phyloP scores from a whole-genome alignment of 2,888 invertebrate genomes.

The Metallyticus violacea region DNA sequence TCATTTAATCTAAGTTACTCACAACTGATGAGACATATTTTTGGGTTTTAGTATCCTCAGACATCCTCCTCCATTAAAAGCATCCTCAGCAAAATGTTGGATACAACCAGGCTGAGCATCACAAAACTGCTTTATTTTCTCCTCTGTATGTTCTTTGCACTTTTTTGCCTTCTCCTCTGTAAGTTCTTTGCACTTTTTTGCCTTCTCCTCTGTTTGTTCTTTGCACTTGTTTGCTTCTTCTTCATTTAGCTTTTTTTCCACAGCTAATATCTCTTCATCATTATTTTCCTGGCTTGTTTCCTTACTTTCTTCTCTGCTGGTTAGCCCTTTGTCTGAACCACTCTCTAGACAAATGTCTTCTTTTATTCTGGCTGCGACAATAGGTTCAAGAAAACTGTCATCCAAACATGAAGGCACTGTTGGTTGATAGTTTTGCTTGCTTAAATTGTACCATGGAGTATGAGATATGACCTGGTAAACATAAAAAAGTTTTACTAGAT shows the following conservation, averaged over 20 bases:
- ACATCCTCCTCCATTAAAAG: conserved; percentile 40
- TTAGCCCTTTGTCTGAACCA: background rate
- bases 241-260: background rate
- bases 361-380: background rate
- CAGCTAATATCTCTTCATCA: background rate
- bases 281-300: background rate
- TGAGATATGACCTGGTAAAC: conserved; percentile 37
- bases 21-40: background rate
- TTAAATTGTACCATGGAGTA: conserved; percentile 59
- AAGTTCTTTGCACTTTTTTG: background rate
- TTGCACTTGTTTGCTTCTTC: background rate
- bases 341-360: background rate
- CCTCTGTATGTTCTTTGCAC: background rate
- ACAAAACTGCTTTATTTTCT: too few relatives aligned
- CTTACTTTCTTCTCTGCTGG: background rate
- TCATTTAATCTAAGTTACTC: background rate
- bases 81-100: conserved; percentile 33
- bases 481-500: too few relatives aligned
- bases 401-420: conserved; percentile 31
- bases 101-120: conserved; percentile 23
- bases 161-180: background rate
- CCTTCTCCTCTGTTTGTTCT: background rate
- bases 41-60: conserved; percentile 32
- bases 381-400: background rate
- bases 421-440: conserved; percentile 60